Percentiles rank a stretch among this genome's conserved stretches.
Conservation (phyloP, 1,140 invertebrate species). For the Calliopsis andreniformis region DNA sequence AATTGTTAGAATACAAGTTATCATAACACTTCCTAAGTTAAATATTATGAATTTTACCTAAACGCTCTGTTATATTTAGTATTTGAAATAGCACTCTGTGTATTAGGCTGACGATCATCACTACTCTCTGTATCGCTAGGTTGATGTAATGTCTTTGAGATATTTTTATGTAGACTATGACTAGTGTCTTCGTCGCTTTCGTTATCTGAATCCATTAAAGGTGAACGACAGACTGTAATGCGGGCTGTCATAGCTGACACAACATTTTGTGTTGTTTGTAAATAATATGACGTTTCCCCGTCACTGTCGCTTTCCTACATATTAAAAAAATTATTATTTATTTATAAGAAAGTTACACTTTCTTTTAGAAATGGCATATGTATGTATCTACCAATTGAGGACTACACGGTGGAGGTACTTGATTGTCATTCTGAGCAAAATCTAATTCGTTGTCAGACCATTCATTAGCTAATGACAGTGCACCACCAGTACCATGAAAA, state of each 20-base stretch:
- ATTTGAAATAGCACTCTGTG: constrained; percentile 75
- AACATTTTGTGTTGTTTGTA: constrained; percentile 80
- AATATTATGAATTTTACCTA: constrained; percentile 52
- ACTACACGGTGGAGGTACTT: constrained; percentile 69
- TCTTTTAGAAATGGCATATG: not conserved
- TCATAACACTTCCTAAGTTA: not conserved
- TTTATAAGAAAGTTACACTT: not conserved
- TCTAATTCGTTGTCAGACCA: constrained; percentile 72
- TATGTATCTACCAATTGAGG: constrained; percentile 62
- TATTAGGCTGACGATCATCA: constrained; percentile 63
- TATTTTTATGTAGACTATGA: constrained; percentile 69
- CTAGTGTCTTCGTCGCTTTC: constrained; percentile 74
- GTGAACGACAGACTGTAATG: constrained; percentile 75
- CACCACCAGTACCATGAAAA: constrained; percentile 81
- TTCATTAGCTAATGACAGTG: constrained; percentile 69
- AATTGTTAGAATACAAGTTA: constrained; percentile 10
- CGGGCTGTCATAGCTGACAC: constrained; percentile 85
- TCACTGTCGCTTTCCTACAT: constrained; percentile 72
- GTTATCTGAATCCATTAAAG: constrained; percentile 68
- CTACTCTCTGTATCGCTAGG: constrained; percentile 72
- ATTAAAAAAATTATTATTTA: constrained; percentile 24
- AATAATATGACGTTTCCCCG: constrained; percentile 70
- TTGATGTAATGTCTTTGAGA: constrained; percentile 60
- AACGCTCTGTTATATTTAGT: constrained; percentile 83
- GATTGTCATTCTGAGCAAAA: constrained; percentile 67